phyloP scores from a whole-genome alignment of 1,140 invertebrate genomes.

The Drosophila sproati region DNA sequence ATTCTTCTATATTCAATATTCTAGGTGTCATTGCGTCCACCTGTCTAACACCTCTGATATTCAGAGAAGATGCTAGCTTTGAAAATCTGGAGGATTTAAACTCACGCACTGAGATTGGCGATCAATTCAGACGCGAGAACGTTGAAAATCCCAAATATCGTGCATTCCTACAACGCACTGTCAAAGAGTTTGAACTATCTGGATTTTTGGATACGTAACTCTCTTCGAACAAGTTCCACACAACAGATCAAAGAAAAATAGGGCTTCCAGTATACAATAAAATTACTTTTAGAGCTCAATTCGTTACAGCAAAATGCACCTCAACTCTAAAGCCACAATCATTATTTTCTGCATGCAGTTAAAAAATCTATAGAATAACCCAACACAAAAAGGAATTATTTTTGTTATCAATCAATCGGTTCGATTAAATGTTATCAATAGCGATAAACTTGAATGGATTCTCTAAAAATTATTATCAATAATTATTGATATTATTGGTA shows the following conservation, averaged over 20 bases:
- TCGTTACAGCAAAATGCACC: too few relatives aligned
- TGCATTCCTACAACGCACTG: slow-evolving; percentile 74
- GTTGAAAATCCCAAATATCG: slow-evolving; percentile 82
- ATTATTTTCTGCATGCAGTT: too few relatives aligned
- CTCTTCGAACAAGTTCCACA: neutral
- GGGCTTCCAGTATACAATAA: slow-evolving; percentile 18
- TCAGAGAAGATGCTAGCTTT: slow-evolving; percentile 66
- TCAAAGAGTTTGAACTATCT: slow-evolving; percentile 79
- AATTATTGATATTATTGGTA: too few relatives aligned
- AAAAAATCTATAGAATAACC: too few relatives aligned
- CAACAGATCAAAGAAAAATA: slow-evolving; percentile 1
- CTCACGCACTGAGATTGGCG: slow-evolving; percentile 68
- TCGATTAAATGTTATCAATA: too few relatives aligned
- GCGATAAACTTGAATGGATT: too few relatives aligned
- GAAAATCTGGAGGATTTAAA: slow-evolving; percentile 73
- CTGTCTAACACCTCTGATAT: slow-evolving; percentile 78
- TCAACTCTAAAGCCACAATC: too few relatives aligned
- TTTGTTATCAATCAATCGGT: too few relatives aligned
- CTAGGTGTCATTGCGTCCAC: slow-evolving; percentile 80
- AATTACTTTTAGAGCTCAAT: neutral
- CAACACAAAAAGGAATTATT: too few relatives aligned
- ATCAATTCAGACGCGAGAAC: slow-evolving; percentile 72
- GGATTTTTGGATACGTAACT: slow-evolving; percentile 75
- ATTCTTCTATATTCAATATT: neutral
- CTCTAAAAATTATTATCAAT: too few relatives aligned